Evolutionary conservation across 2,797 vertebrate species (phyloP), one percentile per base, ranked within the genome.

Genomic region (Epinephelus coioides): DNA sequence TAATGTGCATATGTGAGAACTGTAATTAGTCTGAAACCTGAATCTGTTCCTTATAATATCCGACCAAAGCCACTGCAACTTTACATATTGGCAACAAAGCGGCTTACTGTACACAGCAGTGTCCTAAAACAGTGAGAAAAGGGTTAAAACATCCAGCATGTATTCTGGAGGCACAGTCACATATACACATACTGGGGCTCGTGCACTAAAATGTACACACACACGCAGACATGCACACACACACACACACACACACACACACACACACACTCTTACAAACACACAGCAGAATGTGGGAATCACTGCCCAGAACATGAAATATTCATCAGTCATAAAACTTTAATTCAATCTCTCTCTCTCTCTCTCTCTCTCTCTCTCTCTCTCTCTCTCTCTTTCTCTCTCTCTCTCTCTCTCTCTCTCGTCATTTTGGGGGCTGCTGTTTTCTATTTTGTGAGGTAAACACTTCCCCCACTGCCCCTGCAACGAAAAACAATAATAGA

Each of bases 271-370:
- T 70, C 63, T 61, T 82, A 86, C 83, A 86, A 59, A 88, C 75
- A 88, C 86, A 85, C 85, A 86, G 68, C 84, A 92, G 89, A 95
- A 90, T 94, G 91, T 93, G 92, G 94, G 94, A 95, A 95, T 95
- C 94, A 95, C 91, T 96, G 95, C 93, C 94, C 95, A 95, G 95
- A 93, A 92, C 95, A 98, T 98, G 93, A 95, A 97, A 97, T 98
- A 98, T 98, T 97, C 95, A 98, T 97, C 94, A 96, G 93, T 96
- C 95, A 98, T 97, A 96, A 96, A 97, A 97, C 91, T 97, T 97
- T 97, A 96, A 98, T 97, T 95, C 94, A 91, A 91, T 92, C 92
- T 93, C 92, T 89, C 83, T 81, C 78, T 84, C 77, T 69, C 77
- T 75, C 80, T 94, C 91, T 92, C 90, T 63, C 55, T 38, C 47